phyloP scores from a whole-genome alignment of 1,140 invertebrate species.

The Saxidomus purpurata region DNA sequence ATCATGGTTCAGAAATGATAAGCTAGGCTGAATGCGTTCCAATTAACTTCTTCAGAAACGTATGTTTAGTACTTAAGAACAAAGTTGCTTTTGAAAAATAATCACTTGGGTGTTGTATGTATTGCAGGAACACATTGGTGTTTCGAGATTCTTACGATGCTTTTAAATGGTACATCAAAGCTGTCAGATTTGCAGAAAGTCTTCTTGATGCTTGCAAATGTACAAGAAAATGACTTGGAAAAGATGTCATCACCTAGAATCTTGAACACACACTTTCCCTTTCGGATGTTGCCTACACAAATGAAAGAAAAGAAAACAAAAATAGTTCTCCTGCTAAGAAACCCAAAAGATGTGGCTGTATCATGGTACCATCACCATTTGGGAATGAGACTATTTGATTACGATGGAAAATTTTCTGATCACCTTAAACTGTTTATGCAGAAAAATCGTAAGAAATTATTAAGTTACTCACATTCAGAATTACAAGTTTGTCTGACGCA shows the following conservation, averaged over 20 bases:
- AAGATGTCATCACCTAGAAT: conserved; percentile 64
- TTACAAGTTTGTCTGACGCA: too few species aligned
- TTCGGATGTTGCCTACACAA: conserved; percentile 54
- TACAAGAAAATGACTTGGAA: conserved; percentile 58
- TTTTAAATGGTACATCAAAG: conserved; percentile 65
- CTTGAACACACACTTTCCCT: conserved; percentile 72
- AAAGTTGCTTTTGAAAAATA: too few species aligned
- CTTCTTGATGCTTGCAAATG: conserved; percentile 65
- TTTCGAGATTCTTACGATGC: conserved; percentile 72
- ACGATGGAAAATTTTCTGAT: conserved; percentile 35
- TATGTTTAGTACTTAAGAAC: too few species aligned
- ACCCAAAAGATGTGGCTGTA: conserved; percentile 76
- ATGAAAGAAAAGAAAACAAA: conserved; percentile 67
- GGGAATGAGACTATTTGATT: background rate
- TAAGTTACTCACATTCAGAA: too few species aligned
- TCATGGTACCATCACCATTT: conserved; percentile 71
- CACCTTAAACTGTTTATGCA: conserved; percentile 40
- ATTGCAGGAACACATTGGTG: conserved; percentile 75
- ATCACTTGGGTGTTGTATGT: too few species aligned
- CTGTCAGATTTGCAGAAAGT: conserved; percentile 58
- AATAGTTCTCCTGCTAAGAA: conserved; percentile 71
- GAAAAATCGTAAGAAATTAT: conserved; percentile 10
- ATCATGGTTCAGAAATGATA: too few species aligned
- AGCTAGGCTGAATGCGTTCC: too few species aligned
- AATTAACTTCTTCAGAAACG: too few species aligned